Evolutionary conservation across 1,140 invertebrate genomes (phyloP), one percentile per base, ranked within the genome.

Genomic region (Kradibia gibbosae): DNA sequence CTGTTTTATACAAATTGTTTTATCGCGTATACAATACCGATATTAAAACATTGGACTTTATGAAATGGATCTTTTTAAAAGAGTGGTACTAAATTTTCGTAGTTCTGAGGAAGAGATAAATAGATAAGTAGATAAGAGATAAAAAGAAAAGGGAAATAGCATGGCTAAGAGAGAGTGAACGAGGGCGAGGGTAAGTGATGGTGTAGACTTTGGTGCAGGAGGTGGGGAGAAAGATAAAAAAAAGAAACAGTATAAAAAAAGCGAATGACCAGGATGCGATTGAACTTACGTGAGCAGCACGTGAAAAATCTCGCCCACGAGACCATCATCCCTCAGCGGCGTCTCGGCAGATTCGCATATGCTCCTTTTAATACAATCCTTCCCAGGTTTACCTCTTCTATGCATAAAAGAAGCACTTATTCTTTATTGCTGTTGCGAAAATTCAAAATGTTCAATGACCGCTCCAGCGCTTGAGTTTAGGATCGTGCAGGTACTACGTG

Each of bases 281-380:
- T 83, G 53, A 73, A 88, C 89, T 91, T 86, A 92, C 92, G 91
- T 92, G 76, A 93, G 85, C 75, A 93, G 84, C 78, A 92, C 88
- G 82, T 93, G 90, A 55, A 93, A 82, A 76, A 93, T 87, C 84
- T 93, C 90, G 50, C 91, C 92, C 1, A 92, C 78, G 50, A 93
- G 87, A 74, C 92, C 91, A 70, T 92, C 88, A 80, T 92, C 90
- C 76, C 85, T 85, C 79, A 92, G 82, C 60, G 92, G 86, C 74
- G 86, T 83, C 70, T 86, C 87, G 10, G 91, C 91, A 60, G 89
- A 88, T 80, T 93, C 91, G 83, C 92, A 92, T 81, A 92, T 91
- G 79, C 88, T 89, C 83, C 88, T 89, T 83, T 90, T 88, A 82
- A 92, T 82, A 84, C 92, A 92, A 53, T 89, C 88, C 53, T 75